Conservation (phyloP, 1,140 invertebrate species). For the Drosophila takahashii region DNA sequence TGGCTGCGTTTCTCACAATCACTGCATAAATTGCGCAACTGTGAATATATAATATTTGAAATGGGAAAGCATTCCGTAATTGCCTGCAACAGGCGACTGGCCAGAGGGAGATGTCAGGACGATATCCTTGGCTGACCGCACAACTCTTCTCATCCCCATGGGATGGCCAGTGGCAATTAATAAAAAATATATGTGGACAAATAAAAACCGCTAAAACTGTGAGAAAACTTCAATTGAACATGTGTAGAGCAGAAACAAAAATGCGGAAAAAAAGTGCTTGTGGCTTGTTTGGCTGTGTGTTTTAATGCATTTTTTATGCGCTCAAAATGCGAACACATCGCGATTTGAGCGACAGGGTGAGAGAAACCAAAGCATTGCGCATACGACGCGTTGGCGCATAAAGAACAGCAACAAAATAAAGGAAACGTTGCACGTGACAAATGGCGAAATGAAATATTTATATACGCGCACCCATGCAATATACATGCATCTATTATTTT, state of each 20-base stretch:
- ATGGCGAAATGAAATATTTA: slow-evolving; percentile 80
- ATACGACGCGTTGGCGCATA: slow-evolving; percentile 73
- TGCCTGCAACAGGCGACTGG: slow-evolving; percentile 21
- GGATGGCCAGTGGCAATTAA: slow-evolving; percentile 12
- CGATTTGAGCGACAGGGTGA: slow-evolving; percentile 34
- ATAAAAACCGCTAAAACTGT: slow-evolving; percentile 27
- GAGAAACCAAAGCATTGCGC: slow-evolving; percentile 52
- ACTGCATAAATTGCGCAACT: slow-evolving; percentile 25
- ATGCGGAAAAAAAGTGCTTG: slow-evolving; percentile 12
- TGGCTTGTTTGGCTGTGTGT: not conserved
- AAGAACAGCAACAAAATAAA: slow-evolving; percentile 55
- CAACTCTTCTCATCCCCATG: slow-evolving; percentile 5
- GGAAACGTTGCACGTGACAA: slow-evolving; percentile 72
- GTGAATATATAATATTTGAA: not conserved
- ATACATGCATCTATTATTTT: slow-evolving; percentile 49
- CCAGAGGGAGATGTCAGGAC: slow-evolving; percentile 19
- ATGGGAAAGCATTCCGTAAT: slow-evolving; percentile 22
- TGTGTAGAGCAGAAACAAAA: slow-evolving; percentile 15
- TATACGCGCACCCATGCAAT: slow-evolving; percentile 54
- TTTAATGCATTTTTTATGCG: slow-evolving; percentile 32
- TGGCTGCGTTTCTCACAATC: not conserved
- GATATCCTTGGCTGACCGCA: slow-evolving; percentile 31
- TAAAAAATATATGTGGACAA: slow-evolving; percentile 13
- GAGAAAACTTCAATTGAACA: slow-evolving; percentile 23
- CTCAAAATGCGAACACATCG: slow-evolving; percentile 34